Base-by-base conservation (phyloP, 2,113 vertebrate genomes). In the Malurus cyaneus region DNA sequence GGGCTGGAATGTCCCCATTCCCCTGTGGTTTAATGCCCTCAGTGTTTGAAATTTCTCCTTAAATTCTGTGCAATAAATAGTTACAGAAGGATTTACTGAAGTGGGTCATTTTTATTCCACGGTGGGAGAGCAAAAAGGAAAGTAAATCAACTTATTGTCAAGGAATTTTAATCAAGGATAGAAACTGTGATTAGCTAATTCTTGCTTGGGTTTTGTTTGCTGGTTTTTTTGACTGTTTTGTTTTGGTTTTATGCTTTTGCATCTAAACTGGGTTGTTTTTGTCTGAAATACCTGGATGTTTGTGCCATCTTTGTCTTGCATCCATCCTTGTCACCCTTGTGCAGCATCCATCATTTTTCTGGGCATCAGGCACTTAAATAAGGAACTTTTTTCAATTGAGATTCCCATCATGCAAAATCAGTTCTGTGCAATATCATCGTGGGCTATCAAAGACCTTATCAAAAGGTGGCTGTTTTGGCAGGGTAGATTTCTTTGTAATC, bases 221-320 rank as follows among this genome's bases (percentile, higher is more conserved):
- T 32, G 20, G 0, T 25, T 76, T 34, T 39, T 46, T 67, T 53
- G 14, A 10, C 18, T 60, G 11, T 46, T 71, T 67, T 5, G 2
- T 34, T 25, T 77, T 61, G 12, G 3, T 31, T 65, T 56, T n/a
- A 6, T 47, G 28, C 28, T 76, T 57, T 86, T 49, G 20, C 50
- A 15, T 65, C 46, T 89, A 29, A 57, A 3, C 21, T 65, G 9
- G 34, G 32, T 50, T 70, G 21, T 7, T 89, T 61, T 69, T 67
- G 16, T 23, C 16, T 0, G 0, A 46, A 69, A 11, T 34, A 80
- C 3, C 41, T 83, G 54, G 18, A 14, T 61, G 42, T 60, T 36
- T 61, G 13, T 26, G 14, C 24, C 6, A 4, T 9, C 28, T 61
- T 69, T 83, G 26, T 21, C 71, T 83, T 59, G 36, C 71, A 52